These are phyloP conservation scores for Hippoglossus hippoglossus DNA, from an alignment of 2,797 vertebrate species.

Conservation along the genomic window DNA sequence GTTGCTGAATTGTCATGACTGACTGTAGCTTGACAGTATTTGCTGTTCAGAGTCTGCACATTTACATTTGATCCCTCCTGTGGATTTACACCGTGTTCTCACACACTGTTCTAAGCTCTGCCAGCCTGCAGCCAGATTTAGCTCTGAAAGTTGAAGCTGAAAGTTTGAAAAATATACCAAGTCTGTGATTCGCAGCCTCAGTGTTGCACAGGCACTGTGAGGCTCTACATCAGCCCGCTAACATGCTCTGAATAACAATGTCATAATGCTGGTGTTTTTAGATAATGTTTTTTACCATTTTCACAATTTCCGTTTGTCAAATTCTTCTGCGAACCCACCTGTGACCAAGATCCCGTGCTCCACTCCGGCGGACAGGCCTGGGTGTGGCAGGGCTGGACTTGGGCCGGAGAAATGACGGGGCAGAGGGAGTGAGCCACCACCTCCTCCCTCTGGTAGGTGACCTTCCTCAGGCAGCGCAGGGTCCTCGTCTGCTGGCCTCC, in stretches of 20 bases:
- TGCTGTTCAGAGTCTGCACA: neutral
- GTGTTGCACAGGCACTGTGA: neutral
- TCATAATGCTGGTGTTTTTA: neutral
- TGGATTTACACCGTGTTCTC: neutral
- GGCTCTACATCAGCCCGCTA: neutral
- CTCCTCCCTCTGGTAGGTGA: constrained; percentile 91
- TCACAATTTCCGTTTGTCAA: neutral
- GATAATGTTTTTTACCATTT: neutral
- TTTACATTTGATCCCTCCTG: neutral
- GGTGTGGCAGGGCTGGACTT: constrained; percentile 88
- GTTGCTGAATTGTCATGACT: neutral
- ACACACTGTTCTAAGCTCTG: neutral
- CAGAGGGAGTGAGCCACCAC: constrained; percentile 88
- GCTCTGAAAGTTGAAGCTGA: neutral
- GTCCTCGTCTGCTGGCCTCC: constrained; percentile 91
- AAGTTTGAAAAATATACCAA: neutral
- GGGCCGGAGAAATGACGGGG: constrained; percentile 88
- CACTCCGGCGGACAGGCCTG: constrained; percentile 92
- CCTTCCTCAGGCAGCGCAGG: constrained; percentile 90
- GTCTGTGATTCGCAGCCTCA: neutral
- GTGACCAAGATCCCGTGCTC: constrained; percentile 91
- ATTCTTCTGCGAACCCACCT: constrained; percentile 81
- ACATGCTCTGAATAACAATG: neutral
- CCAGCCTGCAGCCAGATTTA: neutral
- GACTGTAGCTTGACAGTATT: neutral